phyloP scores from a whole-genome alignment of 2,888 invertebrate species.

The Bellardia bayeri region DNA sequence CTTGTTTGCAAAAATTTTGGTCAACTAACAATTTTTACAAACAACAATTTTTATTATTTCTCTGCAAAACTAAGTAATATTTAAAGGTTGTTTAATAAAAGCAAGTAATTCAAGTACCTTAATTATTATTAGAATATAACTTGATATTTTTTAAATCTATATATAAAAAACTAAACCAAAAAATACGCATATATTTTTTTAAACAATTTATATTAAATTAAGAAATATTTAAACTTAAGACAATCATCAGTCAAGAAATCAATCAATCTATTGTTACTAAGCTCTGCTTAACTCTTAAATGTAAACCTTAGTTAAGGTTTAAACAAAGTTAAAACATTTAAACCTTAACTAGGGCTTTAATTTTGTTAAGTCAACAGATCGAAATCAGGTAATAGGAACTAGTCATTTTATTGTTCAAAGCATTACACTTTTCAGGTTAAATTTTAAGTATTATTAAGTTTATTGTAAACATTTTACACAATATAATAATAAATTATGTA shows the following conservation, averaged over 20 bases:
- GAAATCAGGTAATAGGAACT: conserved; percentile 55
- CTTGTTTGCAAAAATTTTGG: conserved; percentile 4
- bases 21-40: background rate
- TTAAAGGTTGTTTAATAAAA: conserved; percentile 53
- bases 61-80: background rate
- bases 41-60: conserved; percentile 18
- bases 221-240: conserved; percentile 15
- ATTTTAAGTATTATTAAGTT: conserved; percentile 61
- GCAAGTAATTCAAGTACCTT: conserved; percentile 67
- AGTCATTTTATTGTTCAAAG: conserved; percentile 69
- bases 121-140: conserved; percentile 38
- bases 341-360: too few species aligned
- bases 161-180: background rate
- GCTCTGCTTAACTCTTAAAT: too few species aligned
- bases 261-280: too few species aligned
- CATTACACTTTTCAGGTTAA: conserved; percentile 38
- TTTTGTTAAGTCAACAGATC: too few species aligned
- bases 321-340: too few species aligned
- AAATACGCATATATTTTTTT: conserved; percentile 63
- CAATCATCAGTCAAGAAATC: background rate
- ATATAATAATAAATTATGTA: conserved; percentile 23
- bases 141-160: background rate
- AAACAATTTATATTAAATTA: conserved; percentile 42
- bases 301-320: too few species aligned
- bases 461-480: conserved; percentile 49